Evolutionary conservation across 1,140 invertebrate species (phyloP).

Genomic region (Drosophila ficusphila): DNA sequence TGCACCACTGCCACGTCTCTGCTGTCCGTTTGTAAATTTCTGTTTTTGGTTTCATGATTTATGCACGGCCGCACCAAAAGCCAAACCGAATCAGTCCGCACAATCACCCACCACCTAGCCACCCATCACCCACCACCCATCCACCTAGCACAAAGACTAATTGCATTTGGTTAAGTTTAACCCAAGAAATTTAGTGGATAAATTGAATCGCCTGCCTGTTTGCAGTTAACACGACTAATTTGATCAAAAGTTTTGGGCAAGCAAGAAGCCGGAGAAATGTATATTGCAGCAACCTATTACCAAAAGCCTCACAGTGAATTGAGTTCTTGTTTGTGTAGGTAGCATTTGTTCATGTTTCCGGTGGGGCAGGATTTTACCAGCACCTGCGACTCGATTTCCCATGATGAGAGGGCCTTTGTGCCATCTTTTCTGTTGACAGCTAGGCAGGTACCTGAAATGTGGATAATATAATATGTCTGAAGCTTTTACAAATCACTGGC

Average conservation of each 20-base stretch:
- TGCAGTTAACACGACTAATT: constrained; percentile 5
- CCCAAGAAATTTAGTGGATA: constrained; percentile 32
- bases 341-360: not conserved
- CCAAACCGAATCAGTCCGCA: constrained; percentile 29
- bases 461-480: not conserved
- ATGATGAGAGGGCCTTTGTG: not conserved
- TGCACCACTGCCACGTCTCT: constrained; percentile 41
- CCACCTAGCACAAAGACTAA: constrained; percentile 38
- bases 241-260: constrained; percentile 6
- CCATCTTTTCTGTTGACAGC: not conserved
- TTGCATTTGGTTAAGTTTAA: constrained; percentile 60
- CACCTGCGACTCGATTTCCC: not conserved
- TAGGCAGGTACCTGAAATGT: not conserved
- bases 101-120: not conserved
- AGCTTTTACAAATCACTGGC: too few species aligned
- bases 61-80: constrained; percentile 57
- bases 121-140: not conserved
- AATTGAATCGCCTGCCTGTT: constrained; percentile 21
- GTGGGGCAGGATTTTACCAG: not conserved
- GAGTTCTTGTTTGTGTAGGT: not conserved
- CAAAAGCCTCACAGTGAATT: not conserved
- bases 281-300: not conserved
- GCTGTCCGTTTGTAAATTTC: constrained; percentile 60
- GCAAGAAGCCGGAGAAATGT: not conserved
- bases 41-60: constrained; percentile 73